These are phyloP conservation scores for Harpagifer antarcticus DNA, from an alignment of 2,797 vertebrate genomes.

Conservation along the genomic window DNA sequence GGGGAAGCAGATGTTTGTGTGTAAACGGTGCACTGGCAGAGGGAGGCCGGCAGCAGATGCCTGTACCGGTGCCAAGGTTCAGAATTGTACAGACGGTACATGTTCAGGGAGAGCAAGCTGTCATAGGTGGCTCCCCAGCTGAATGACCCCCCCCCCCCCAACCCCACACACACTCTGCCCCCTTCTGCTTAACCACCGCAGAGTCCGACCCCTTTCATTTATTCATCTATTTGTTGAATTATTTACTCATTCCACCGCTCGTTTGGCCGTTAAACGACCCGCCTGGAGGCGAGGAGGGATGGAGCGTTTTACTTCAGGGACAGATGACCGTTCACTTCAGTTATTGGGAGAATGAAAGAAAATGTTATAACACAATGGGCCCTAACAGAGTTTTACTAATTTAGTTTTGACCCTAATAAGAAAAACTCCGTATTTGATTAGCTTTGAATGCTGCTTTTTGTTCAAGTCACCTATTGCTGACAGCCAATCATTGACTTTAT, in stretches of 20 bases:
- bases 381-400: constrained; percentile 39
- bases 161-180: constrained; percentile 44
- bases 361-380: constrained; percentile 41
- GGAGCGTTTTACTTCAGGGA: constrained; percentile 63
- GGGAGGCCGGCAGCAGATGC: constrained; percentile 95
- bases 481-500: background rate
- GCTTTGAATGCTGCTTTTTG: background rate
- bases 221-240: constrained; percentile 82
- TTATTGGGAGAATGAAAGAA: constrained; percentile 70
- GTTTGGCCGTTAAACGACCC: constrained; percentile 85
- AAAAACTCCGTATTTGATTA: background rate
- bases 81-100: constrained; percentile 95
- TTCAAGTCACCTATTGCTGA: background rate
- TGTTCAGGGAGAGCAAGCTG: constrained; percentile 85
- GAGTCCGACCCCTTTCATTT: constrained; percentile 78
- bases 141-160: constrained; percentile 75
- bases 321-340: constrained; percentile 65
- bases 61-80: constrained; percentile 96
- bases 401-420: background rate
- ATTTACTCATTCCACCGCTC: constrained; percentile 79
- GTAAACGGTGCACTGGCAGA: constrained; percentile 70
- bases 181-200: constrained; percentile 69
- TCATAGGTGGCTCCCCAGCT: constrained; percentile 92
- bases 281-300: constrained; percentile 76
- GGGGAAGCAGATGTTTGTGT: constrained; percentile 87